Evolutionary conservation across 2,888 invertebrate species (phyloP), one percentile per base, ranked within the genome.

Genomic region (Leucophenga montana): DNA sequence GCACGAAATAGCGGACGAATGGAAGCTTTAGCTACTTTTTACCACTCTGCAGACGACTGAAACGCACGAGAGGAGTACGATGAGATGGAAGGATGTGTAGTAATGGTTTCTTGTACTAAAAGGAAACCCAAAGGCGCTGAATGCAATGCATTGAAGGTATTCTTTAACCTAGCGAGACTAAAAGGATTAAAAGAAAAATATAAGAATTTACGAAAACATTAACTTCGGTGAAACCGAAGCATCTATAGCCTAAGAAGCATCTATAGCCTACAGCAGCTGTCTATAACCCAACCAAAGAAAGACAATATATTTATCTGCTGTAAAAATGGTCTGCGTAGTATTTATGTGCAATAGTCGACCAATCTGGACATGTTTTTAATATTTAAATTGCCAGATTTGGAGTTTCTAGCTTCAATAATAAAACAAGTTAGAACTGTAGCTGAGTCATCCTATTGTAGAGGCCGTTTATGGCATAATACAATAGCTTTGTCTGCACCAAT

Each of bases 141-240:
- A 13, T 6, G 39, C n/a, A 39, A 68, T 39, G 54, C 59, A 53
- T n/a, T 57, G 46, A 67, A 67, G 31, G 50, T 44, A 68, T 46
- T 22, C 22, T 62, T 62, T 44, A 62, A 62, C 39, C 3, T 46
- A 65, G 18, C 61, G 54, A 54, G 33, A 46, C 53, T 27, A 53
- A 5, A 59, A 33, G 4, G 66, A 59, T 2, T 8, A 67, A 64
- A 62, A 44, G 13, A 33, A 59, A 54, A 44, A 59, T 50, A 13
- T 56, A 33, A 69, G 48, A 20, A n/a, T n/a, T n/a, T n/a, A 20
- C 8, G 46, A 48, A 50, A 44, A 53, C 6, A 50, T 50, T 16
- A 50, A 50, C n/a, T 50, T 16, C 1, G 18, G 6, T 50, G 18
- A 11, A 50, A 50, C 18, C 5, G 18, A 14, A 50, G 16, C 16